Evolutionary conservation across 2,113 vertebrate genomes (phyloP).

Genomic region (Amphiprion percula): DNA sequence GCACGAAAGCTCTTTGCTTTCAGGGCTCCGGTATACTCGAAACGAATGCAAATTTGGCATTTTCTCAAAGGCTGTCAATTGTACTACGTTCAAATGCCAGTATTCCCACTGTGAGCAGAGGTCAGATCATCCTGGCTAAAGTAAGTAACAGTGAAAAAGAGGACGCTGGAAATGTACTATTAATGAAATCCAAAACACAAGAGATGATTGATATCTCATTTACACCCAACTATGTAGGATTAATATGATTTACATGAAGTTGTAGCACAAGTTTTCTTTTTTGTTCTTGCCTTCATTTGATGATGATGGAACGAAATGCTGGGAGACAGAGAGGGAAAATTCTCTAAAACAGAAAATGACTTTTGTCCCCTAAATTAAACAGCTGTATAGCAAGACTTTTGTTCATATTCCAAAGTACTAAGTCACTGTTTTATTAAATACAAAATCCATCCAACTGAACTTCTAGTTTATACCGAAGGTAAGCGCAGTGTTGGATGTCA

Average conservation of each 20-base stretch:
- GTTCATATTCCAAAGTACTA: too few relatives aligned
- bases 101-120: neutral
- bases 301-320: too few relatives aligned
- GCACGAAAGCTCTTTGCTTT: constrained; percentile 15
- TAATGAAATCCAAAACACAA: neutral
- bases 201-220: neutral
- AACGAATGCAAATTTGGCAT: constrained; percentile 39
- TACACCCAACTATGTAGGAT: neutral
- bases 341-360: too few relatives aligned
- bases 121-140: neutral
- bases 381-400: too few relatives aligned
- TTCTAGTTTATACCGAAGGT: too few relatives aligned
- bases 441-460: too few relatives aligned
- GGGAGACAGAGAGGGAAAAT: too few relatives aligned
- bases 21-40: neutral
- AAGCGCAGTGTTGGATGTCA: too few relatives aligned
- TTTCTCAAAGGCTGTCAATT: constrained; percentile 22
- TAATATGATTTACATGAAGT: neutral
- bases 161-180: neutral
- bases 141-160: neutral
- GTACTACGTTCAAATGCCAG: constrained; percentile 1
- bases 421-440: too few relatives aligned
- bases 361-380: too few relatives aligned
- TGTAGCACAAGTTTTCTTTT: too few relatives aligned
- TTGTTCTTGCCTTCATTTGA: too few relatives aligned